Evolutionary conservation across 1,140 invertebrate species (phyloP).

Genomic region (Batillaria attramentaria): DNA sequence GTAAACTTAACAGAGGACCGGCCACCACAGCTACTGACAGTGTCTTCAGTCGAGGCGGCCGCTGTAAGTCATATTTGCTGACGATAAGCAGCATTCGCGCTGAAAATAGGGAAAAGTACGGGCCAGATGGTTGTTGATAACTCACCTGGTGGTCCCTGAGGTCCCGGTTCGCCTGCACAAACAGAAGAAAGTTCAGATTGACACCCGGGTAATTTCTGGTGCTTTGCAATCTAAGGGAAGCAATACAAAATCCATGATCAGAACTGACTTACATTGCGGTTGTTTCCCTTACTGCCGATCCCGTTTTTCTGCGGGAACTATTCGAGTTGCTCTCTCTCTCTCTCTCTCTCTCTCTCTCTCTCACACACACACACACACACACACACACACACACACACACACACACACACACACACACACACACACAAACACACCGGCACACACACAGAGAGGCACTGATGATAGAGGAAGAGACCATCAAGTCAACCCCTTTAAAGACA

Average conservation of each 20-base stretch:
- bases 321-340: too few relatives aligned
- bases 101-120: neutral
- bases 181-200: neutral
- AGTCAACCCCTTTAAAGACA: too few relatives aligned
- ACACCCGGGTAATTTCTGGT: neutral
- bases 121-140: neutral
- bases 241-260: neutral
- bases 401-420: too few relatives aligned
- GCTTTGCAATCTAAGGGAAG: neutral
- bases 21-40: neutral
- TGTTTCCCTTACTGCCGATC: neutral
- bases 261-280: neutral
- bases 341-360: too few relatives aligned
- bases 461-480: too few relatives aligned
- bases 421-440: too few relatives aligned
- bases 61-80: neutral
- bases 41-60: neutral
- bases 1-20: neutral
- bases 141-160: conserved; percentile 21
- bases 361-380: too few relatives aligned
- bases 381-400: too few relatives aligned
- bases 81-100: neutral
- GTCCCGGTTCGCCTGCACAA: conserved; percentile 13
- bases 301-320: too few relatives aligned
- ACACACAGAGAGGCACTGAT: too few relatives aligned